Percentiles rank a stretch among this genome's conserved stretches.
phyloP scores from a whole-genome alignment of 2,113 vertebrate species.

The Melanostigma gelatinosum region DNA sequence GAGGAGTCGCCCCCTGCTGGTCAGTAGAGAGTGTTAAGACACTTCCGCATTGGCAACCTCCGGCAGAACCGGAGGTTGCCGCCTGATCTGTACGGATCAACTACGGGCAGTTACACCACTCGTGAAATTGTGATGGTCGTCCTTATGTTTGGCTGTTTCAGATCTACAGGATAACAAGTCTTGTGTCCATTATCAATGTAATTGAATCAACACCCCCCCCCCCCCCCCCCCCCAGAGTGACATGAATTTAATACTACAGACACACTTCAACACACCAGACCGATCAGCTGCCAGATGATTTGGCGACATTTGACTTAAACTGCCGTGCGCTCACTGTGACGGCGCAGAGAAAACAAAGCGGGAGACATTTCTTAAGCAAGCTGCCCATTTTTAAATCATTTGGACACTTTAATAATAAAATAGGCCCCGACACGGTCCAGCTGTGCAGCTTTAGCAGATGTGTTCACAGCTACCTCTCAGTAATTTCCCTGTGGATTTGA shows the following conservation, averaged over 20 bases:
- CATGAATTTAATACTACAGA: not conserved
- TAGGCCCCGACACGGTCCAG: slow-evolving; percentile 13
- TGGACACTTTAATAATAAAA: not conserved
- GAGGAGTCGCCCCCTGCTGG: too few relatives aligned
- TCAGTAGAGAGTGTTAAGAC: too few relatives aligned
- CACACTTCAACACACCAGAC: not conserved
- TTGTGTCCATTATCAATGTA: not conserved
- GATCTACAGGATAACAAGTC: not conserved
- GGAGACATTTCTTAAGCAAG: not conserved
- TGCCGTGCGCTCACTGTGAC: not conserved
- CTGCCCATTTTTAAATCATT: not conserved
- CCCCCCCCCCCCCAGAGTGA: too few relatives aligned
- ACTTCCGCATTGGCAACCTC: too few relatives aligned
- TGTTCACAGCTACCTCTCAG: not conserved
- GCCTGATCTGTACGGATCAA: too few relatives aligned
- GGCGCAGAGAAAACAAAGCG: not conserved
- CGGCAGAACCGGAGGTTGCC: too few relatives aligned
- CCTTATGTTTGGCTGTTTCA: not conserved
- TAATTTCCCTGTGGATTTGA: slow-evolving; percentile 30
- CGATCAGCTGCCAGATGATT: not conserved
- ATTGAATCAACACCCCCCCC: too few relatives aligned
- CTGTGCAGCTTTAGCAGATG: slow-evolving; percentile 40
- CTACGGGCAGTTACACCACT: not conserved
- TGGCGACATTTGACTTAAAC: not conserved
- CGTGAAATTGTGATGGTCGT: not conserved